A percentile compares a stretch with the other conserved stretches of the same genome.
Conservation (phyloP, 1,140 invertebrate genomes). For the Drosophila subobscura region DNA sequence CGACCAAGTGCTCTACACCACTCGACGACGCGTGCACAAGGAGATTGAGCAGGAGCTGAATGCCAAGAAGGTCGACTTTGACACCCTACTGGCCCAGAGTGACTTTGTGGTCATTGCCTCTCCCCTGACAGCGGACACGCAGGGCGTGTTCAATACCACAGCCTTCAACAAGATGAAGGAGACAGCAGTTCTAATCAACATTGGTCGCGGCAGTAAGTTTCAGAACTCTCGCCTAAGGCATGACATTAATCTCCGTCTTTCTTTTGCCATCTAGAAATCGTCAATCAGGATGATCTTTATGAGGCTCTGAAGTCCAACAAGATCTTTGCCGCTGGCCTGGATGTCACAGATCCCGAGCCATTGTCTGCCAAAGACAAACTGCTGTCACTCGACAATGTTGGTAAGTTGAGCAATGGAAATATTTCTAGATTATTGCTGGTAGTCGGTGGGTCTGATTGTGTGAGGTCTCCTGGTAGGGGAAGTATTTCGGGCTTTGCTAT, state of each 20-base stretch:
- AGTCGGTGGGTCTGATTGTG: not conserved
- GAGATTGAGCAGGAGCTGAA: slow-evolving; percentile 88
- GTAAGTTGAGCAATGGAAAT: slow-evolving; percentile 84
- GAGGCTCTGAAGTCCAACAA: slow-evolving; percentile 89
- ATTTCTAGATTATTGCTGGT: slow-evolving; percentile 17
- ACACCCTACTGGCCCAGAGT: slow-evolving; percentile 88
- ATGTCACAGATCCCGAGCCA: slow-evolving; percentile 96
- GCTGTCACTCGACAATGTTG: slow-evolving; percentile 91
- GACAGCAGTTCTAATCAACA: slow-evolving; percentile 92
- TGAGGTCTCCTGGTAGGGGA: slow-evolving; percentile 5
- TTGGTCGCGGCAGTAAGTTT: slow-evolving; percentile 89
- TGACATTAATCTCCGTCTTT: slow-evolving; percentile 67
- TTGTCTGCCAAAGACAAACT: slow-evolving; percentile 91
- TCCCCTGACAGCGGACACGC: slow-evolving; percentile 90
- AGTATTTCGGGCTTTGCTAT: slow-evolving; percentile 34
- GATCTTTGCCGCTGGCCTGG: slow-evolving; percentile 95
- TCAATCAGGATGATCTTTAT: slow-evolving; percentile 92
- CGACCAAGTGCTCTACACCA: slow-evolving; percentile 89
- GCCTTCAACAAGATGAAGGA: slow-evolving; percentile 93
- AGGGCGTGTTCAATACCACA: slow-evolving; percentile 89
- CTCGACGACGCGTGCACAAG: slow-evolving; percentile 86
- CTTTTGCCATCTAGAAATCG: slow-evolving; percentile 86
- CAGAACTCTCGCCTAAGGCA: too few species aligned
- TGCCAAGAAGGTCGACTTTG: slow-evolving; percentile 89
- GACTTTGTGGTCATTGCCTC: slow-evolving; percentile 91